Evolutionary conservation across 92 coral and sea anemone genomes (phyloP).

Genomic region (Blastomussa wellsi): DNA sequence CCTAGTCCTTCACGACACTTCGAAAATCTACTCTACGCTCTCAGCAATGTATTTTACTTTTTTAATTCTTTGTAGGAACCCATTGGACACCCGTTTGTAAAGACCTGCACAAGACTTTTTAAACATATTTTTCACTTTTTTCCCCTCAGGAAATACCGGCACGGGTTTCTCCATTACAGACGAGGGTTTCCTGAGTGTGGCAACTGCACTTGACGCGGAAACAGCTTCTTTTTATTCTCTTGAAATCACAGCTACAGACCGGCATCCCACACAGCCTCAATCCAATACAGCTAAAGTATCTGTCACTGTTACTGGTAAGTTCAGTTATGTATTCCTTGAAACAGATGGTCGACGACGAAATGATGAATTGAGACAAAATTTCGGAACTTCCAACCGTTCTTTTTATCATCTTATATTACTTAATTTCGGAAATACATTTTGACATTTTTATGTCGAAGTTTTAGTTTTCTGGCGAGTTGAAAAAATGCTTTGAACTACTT

Average conservation of each 20-base stretch:
- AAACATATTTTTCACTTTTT: not conserved
- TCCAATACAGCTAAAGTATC: slow-evolving; percentile 55
- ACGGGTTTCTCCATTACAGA: slow-evolving; percentile 65
- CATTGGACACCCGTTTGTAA: not conserved
- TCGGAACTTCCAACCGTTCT: not conserved
- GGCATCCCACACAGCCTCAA: slow-evolving; percentile 47
- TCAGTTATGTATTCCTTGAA: too few species aligned
- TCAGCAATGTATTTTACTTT: not conserved
- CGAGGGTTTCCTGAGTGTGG: slow-evolving; percentile 54
- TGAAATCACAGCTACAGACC: slow-evolving; percentile 56
- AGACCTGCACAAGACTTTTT: not conserved
- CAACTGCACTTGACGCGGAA: slow-evolving; percentile 58
- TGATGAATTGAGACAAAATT: not conserved
- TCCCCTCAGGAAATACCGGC: slow-evolving; percentile 52
- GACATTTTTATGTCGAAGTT: too few species aligned
- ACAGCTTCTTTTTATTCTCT: slow-evolving; percentile 55
- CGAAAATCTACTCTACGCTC: not conserved
- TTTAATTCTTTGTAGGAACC: too few species aligned
- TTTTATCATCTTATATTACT: too few species aligned
- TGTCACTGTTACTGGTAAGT: slow-evolving; percentile 55
- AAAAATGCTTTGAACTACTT: too few species aligned
- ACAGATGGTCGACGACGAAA: not conserved
- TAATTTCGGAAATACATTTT: too few species aligned
- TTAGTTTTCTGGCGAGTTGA: too few species aligned
- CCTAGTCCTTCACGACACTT: not conserved